These are phyloP conservation scores for Quiscalus mexicanus DNA, from an alignment of 2,113 vertebrate species.

Conservation along the genomic window DNA sequence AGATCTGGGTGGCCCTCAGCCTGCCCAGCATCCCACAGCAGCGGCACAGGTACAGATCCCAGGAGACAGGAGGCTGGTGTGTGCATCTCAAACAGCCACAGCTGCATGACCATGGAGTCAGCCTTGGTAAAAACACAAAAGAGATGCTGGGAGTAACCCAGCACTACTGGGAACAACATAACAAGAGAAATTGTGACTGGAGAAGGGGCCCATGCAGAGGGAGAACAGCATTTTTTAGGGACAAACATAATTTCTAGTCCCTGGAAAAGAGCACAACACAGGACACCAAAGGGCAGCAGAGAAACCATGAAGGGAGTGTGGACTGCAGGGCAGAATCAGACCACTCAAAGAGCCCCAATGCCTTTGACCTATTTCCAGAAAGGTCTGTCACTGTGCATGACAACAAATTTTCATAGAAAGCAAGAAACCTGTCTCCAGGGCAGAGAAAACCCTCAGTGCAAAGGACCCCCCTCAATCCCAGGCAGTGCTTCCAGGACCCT, in stretches of 20 bases:
- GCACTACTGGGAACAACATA: background rate
- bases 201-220: rapidly evolving
- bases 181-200: background rate
- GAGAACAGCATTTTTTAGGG: too few species aligned
- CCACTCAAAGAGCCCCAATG: rapidly evolving
- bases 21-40: background rate
- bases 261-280: background rate
- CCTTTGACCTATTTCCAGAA: background rate
- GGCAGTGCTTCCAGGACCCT: background rate
- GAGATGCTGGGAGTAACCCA: background rate
- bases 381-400: background rate
- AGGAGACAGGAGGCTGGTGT: rapidly evolving
- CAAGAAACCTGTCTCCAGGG: background rate
- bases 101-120: background rate
- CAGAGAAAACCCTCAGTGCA: background rate
- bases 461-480: rapidly evolving
- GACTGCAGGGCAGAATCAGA: background rate
- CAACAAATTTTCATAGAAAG: background rate
- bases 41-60: background rate
- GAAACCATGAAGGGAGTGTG: rapidly evolving
- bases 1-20: background rate
- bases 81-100: background rate
- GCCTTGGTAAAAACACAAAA: too few species aligned
- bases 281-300: background rate
- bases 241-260: background rate